Conservation (phyloP, 35 echinoderm and acorn worm genomes). For the Ophiothrix spiculata region DNA sequence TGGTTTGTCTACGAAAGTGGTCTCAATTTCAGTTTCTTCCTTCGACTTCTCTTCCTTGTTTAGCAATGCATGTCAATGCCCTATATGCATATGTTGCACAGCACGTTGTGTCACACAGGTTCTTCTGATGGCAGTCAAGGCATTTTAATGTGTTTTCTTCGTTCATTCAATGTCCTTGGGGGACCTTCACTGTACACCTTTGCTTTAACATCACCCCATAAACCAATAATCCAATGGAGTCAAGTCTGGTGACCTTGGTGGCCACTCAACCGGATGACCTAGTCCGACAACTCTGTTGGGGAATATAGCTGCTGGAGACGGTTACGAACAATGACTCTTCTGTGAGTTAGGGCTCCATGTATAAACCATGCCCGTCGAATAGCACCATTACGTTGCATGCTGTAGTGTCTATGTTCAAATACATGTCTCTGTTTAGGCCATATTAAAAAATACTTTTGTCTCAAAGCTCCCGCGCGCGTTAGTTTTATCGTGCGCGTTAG, state of each 20-base stretch:
- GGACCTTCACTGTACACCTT: not conserved
- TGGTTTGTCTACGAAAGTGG: no score
- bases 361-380: not conserved
- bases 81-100: no score
- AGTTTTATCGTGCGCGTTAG: no score
- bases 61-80: no score
- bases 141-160: no score
- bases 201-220: not conserved
- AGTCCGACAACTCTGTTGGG: not conserved
- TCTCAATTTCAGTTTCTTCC: no score
- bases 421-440: not conserved
- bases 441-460: no score
- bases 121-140: no score
- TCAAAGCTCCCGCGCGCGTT: no score
- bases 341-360: not conserved
- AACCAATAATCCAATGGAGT: not conserved
- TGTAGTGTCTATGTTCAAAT: not conserved
- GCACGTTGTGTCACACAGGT: no score
- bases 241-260: not conserved
- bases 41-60: no score
- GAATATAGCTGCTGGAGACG: not conserved
- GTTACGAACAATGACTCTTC: not conserved
- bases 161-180: no score
- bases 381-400: not conserved
- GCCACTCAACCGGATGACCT: not conserved